Evolutionary conservation across 2,113 vertebrate genomes (phyloP).

Genomic region (Natator depressus): DNA sequence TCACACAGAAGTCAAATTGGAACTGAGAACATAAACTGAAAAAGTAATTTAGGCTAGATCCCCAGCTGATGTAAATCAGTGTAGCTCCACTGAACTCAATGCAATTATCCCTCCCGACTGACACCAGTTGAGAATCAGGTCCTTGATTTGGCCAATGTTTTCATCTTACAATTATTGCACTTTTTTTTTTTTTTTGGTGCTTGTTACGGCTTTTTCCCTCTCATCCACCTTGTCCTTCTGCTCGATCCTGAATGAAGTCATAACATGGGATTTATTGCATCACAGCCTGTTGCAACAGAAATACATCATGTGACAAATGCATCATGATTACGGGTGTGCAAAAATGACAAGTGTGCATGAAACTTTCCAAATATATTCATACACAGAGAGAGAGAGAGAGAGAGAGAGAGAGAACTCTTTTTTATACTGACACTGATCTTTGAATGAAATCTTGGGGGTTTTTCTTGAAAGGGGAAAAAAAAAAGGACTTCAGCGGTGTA

Average conservation of each 20-base stretch:
- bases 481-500: neutral
- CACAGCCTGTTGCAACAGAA: neutral
- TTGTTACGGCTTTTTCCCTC: neutral
- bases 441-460: neutral
- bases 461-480: neutral
- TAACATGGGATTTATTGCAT: neutral
- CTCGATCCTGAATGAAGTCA: neutral
- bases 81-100: neutral
- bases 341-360: neutral
- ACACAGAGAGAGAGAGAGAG: too few species aligned
- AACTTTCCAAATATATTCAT: neutral
- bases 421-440: accelerated
- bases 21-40: neutral
- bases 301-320: neutral
- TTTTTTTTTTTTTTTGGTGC: too few species aligned
- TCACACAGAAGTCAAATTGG: neutral
- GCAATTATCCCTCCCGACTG: neutral
- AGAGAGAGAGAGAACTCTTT: neutral
- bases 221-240: neutral
- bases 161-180: neutral
- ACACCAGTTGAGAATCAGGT: neutral
- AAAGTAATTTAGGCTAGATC: neutral
- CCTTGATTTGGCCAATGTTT: neutral
- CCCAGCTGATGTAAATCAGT: neutral
- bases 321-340: neutral